Evolutionary conservation across 2,797 vertebrate species (phyloP).

Genomic region (Acanthiza pusilla): DNA sequence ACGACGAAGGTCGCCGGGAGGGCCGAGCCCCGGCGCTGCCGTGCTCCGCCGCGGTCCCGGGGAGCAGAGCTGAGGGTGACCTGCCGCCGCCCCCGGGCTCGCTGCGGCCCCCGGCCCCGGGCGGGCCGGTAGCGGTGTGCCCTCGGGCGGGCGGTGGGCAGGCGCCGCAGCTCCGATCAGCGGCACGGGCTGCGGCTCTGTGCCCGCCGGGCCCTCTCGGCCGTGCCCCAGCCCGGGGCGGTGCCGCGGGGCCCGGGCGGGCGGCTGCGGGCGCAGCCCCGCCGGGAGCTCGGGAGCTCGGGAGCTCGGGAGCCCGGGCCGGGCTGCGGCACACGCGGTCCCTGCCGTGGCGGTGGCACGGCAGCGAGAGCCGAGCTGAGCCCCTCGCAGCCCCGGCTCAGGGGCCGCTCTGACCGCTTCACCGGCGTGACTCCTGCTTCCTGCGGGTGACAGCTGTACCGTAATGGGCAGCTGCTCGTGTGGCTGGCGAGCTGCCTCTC

Average conservation of each 20-base stretch:
- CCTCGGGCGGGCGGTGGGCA: neutral
- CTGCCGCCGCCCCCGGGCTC: neutral
- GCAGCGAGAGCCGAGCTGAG: fast-evolving
- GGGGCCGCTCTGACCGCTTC: neutral
- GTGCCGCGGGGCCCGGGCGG: neutral
- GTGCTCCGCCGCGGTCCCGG: neutral
- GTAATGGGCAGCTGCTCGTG: neutral
- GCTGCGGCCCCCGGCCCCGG: neutral
- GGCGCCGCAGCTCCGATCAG: neutral
- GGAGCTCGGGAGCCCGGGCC: neutral
- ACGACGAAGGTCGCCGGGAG: too few relatives aligned
- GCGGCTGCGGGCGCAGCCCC: neutral
- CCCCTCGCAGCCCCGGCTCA: neutral
- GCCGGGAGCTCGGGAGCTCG: neutral
- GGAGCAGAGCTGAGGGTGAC: neutral
- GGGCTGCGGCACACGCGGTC: neutral
- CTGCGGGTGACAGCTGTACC: neutral
- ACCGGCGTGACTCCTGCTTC: neutral
- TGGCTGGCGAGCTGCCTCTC: neutral
- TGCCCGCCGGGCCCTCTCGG: neutral
- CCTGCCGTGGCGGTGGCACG: neutral
- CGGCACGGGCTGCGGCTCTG: neutral
- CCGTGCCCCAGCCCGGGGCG: neutral
- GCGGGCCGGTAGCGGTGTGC: too few relatives aligned
- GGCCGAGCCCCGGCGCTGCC: neutral